A percentile compares a stretch with the other conserved stretches of the same genome.
phyloP scores from a whole-genome alignment of 2,888 invertebrate genomes.

The Calliphora vomitoria region DNA sequence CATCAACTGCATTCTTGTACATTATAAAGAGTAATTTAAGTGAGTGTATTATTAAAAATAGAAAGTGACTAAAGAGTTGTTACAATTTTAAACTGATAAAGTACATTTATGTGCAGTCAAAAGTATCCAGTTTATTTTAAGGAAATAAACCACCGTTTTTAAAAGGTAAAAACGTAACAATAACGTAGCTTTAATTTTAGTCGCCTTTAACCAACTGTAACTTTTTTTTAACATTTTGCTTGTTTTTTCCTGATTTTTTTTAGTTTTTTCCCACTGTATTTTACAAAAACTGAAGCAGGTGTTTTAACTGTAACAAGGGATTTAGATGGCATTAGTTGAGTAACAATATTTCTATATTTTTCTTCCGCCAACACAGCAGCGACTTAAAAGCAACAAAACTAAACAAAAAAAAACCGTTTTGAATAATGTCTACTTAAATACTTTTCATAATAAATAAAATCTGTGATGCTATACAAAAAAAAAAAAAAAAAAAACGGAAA shows the following conservation, averaged over 20 bases:
- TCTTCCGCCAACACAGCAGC: neutral
- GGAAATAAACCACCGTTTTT: too few relatives aligned
- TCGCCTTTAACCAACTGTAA: neutral
- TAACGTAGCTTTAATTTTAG: neutral
- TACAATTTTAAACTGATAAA: too few relatives aligned
- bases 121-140: too few relatives aligned
- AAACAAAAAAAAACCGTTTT: neutral
- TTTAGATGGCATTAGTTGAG: conserved; percentile 58
- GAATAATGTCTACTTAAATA: conserved; percentile 22
- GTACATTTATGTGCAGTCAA: too few relatives aligned
- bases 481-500: neutral
- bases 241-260: neutral
- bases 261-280: conserved; percentile 3
- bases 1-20: too few relatives aligned
- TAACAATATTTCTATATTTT: conserved; percentile 38
- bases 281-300: conserved; percentile 57
- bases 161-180: too few relatives aligned
- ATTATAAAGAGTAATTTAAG: too few relatives aligned
- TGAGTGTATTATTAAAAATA: too few relatives aligned
- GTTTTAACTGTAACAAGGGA: conserved; percentile 62
- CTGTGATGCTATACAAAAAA: neutral
- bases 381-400: conserved; percentile 5
- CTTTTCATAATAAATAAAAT: conserved; percentile 26
- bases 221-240: neutral
- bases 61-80: too few relatives aligned